These are phyloP conservation scores for Nomada goodeniana DNA, from an alignment of 2,888 invertebrate species.

Conservation along the genomic window DNA sequence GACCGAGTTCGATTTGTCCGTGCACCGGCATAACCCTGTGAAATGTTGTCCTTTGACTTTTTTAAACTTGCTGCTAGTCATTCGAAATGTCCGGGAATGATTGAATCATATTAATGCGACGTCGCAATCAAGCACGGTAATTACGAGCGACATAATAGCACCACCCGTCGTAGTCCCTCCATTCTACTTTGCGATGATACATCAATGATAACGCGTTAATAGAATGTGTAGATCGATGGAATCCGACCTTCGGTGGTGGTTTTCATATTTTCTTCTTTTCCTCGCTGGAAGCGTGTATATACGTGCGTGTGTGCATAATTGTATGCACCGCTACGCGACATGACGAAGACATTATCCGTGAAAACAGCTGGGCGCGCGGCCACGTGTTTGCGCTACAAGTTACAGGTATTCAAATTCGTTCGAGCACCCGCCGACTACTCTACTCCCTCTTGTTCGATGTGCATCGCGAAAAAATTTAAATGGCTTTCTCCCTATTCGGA, in stretches of 20 bases:
- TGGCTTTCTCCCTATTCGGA: not conserved
- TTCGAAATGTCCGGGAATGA: not conserved
- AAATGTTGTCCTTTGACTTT: not conserved
- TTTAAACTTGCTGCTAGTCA: not conserved
- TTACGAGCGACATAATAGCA: not conserved
- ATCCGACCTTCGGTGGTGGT: conserved; percentile 51
- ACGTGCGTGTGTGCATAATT: no score
- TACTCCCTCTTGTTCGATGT: not conserved
- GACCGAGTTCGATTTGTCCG: not conserved
- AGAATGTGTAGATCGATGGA: conserved; percentile 38
- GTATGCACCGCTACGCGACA: conserved; percentile 10
- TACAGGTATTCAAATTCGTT: conserved; percentile 57
- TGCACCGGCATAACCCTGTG: not conserved
- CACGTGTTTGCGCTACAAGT: conserved; percentile 49
- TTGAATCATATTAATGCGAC: not conserved
- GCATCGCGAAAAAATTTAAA: conserved; percentile 21
- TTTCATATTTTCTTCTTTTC: conserved; percentile 22
- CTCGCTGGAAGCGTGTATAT: not conserved
- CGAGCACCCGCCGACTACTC: not conserved
- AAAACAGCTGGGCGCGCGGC: conserved; percentile 53
- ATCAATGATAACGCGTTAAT: conserved; percentile 9
- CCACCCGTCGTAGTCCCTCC: not conserved
- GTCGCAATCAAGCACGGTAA: not conserved
- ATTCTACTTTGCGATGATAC: not conserved
- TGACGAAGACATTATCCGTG: conserved; percentile 51